Evolutionary conservation across 2,888 invertebrate genomes (phyloP).

Genomic region (Tubiluchus corallicola): DNA sequence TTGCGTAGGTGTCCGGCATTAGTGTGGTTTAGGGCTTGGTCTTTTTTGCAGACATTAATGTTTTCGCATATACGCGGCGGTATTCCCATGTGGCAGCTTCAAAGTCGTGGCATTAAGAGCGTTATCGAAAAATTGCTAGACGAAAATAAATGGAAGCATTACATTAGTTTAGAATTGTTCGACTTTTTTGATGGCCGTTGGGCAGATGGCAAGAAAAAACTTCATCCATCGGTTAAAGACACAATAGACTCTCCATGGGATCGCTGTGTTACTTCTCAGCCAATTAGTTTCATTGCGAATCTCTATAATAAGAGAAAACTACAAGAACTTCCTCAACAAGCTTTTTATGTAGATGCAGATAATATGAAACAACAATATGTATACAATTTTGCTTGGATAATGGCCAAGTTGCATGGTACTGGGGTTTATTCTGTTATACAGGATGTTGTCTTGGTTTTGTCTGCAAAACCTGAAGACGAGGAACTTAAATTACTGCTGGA

Average conservation of each 20-base stretch:
- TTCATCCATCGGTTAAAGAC: slow-evolving; percentile 34
- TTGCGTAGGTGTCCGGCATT: neutral
- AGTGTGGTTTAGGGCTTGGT: neutral
- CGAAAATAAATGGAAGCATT: too few relatives aligned
- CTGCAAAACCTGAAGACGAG: slow-evolving; percentile 21
- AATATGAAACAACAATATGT: slow-evolving; percentile 45
- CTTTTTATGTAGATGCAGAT: slow-evolving; percentile 40
- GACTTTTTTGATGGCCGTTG: slow-evolving; percentile 25
- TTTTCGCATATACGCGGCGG: neutral
- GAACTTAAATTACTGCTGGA: slow-evolving; percentile 42
- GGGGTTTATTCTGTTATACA: neutral
- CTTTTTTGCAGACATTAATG: neutral
- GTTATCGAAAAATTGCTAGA: too few relatives aligned
- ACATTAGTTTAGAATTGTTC: too few relatives aligned
- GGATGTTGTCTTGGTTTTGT: neutral
- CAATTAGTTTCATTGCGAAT: slow-evolving; percentile 14
- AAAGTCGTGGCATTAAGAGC: too few relatives aligned
- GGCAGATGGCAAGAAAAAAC: slow-evolving; percentile 17
- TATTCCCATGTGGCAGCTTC: neutral
- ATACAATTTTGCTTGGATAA: slow-evolving; percentile 55
- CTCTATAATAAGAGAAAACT: slow-evolving; percentile 60
- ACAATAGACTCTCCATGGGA: too few relatives aligned
- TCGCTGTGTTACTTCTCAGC: slow-evolving; percentile 12
- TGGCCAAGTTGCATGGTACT: slow-evolving; percentile 56
- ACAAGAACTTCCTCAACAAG: slow-evolving; percentile 62